Conservation (phyloP, 1,140 invertebrate species). For the Hirudo medicinalis region DNA sequence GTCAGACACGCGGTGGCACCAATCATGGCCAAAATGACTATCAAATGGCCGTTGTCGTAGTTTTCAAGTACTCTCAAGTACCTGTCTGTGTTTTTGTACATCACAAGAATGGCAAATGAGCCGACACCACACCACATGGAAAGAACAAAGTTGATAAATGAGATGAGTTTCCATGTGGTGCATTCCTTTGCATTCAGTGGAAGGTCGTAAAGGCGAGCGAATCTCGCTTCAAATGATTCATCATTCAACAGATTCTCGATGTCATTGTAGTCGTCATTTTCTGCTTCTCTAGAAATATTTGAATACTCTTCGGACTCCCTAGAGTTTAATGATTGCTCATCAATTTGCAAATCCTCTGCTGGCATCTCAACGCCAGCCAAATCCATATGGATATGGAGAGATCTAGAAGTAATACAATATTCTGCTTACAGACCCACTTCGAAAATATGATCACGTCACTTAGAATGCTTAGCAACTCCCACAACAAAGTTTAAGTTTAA, state of each 20-base stretch:
- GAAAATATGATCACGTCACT: too few species aligned
- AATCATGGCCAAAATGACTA: neutral
- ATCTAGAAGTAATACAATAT: too few species aligned
- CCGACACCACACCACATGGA: neutral
- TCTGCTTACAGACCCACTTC: too few species aligned
- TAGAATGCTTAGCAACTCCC: too few species aligned
- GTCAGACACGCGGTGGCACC: neutral
- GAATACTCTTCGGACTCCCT: too few species aligned
- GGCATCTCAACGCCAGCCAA: too few species aligned
- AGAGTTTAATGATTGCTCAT: too few species aligned
- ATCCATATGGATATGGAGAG: too few species aligned
- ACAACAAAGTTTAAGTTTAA: too few species aligned
- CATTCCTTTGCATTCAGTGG: neutral
- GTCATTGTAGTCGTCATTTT: too few species aligned
- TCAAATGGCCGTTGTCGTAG: neutral
- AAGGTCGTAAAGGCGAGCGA: neutral
- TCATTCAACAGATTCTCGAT: neutral
- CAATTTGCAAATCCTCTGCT: too few species aligned
- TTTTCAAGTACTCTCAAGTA: neutral
- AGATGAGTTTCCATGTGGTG: neutral
- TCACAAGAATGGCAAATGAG: neutral
- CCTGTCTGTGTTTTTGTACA: neutral
- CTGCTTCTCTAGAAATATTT: too few species aligned
- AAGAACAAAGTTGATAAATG: neutral
- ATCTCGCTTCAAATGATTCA: constrained; percentile 2